Evolutionary conservation across 2,797 vertebrate genomes (phyloP).

Genomic region (Sarcophilus harrisii): DNA sequence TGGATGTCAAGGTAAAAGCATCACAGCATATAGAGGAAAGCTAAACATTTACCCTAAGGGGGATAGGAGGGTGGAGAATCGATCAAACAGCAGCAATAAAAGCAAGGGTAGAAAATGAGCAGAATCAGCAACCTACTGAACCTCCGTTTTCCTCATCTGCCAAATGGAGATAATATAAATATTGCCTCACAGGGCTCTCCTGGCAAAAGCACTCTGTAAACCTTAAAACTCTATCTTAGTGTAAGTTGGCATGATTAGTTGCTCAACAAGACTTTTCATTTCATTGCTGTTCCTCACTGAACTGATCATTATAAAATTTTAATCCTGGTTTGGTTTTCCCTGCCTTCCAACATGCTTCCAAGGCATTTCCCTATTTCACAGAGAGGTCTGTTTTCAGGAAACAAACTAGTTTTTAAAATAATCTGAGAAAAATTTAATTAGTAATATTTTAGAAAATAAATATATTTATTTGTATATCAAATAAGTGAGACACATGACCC

Average conservation of each 20-base stretch:
- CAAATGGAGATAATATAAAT: not conserved
- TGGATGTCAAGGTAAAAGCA: slow-evolving; percentile 93
- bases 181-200: not conserved
- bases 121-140: not conserved
- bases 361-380: not conserved
- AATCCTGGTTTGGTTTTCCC: not conserved
- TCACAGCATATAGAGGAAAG: not conserved
- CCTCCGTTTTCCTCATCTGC: not conserved
- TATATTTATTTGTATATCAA: slow-evolving; percentile 6
- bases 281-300: not conserved
- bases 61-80: not conserved
- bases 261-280: not conserved
- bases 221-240: not conserved
- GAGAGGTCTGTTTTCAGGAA: not conserved
- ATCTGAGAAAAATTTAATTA: slow-evolving; percentile 10
- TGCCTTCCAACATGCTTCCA: not conserved
- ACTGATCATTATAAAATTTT: not conserved
- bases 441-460: slow-evolving; percentile 30
- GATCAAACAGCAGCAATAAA: not conserved
- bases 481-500: not conserved
- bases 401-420: slow-evolving; percentile 24
- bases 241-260: not conserved
- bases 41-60: not conserved
- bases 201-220: not conserved
- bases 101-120: not conserved